A percentile compares a stretch with the other conserved stretches of the same genome.
phyloP scores from a whole-genome alignment of 2,797 vertebrate species.

The Sebastes matsubarae region DNA sequence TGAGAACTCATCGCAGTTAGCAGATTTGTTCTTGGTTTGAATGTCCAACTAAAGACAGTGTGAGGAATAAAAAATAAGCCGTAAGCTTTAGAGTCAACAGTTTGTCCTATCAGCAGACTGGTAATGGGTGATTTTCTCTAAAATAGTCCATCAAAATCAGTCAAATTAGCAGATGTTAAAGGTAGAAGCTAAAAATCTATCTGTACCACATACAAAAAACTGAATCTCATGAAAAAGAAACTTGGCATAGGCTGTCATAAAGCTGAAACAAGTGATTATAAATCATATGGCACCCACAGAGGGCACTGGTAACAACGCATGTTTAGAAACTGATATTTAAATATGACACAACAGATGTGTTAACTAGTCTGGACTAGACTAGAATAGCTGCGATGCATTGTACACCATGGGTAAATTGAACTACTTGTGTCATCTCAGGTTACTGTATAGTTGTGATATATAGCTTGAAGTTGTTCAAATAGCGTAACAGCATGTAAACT shows the following conservation, averaged over 20 bases:
- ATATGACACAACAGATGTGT: constrained; percentile 56
- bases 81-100: constrained; percentile 23
- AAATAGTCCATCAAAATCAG: constrained; percentile 62
- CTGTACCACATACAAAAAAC: constrained; percentile 58
- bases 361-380: constrained; percentile 4
- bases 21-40: constrained; percentile 76
- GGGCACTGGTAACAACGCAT: constrained; percentile 52
- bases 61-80: constrained; percentile 13
- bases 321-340: constrained; percentile 46
- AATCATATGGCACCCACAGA: constrained; percentile 69
- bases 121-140: constrained; percentile 10
- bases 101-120: constrained; percentile 34
- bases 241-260: constrained; percentile 71
- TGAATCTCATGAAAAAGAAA: constrained; percentile 42
- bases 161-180: constrained; percentile 50
- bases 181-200: constrained; percentile 49
- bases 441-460: constrained; percentile 35
- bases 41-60: constrained; percentile 41
- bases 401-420: constrained; percentile 24
- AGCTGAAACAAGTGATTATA: constrained; percentile 61
- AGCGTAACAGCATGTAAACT: constrained; percentile 56
- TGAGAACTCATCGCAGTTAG: constrained; percentile 41
- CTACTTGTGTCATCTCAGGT: constrained; percentile 49
- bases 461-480: constrained; percentile 58
- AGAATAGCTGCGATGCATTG: constrained; percentile 37